Conservation (phyloP, 2,113 vertebrate species). For the Motacilla tschutschensis region DNA sequence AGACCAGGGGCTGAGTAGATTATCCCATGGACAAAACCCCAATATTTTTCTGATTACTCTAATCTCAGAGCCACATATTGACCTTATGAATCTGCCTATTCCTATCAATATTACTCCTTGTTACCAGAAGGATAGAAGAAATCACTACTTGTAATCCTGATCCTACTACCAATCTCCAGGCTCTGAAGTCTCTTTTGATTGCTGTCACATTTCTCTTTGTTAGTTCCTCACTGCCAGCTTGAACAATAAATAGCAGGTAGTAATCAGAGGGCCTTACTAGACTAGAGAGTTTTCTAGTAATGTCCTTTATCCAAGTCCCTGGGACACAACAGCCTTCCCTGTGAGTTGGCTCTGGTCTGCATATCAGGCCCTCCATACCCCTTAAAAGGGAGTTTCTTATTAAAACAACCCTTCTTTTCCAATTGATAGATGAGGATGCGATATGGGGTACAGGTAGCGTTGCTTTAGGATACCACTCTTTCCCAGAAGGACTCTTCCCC, state of each 20-base stretch:
- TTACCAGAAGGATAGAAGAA: neutral
- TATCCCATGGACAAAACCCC: neutral
- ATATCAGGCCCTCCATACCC: too few species aligned
- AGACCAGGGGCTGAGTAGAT: neutral
- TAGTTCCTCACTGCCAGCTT: neutral
- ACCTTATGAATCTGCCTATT: neutral
- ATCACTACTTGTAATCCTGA: neutral
- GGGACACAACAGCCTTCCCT: neutral
- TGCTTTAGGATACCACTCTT: neutral
- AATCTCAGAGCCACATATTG: neutral
- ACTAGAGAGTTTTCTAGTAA: neutral
- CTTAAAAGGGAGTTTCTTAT: neutral
- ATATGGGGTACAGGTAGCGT: neutral
- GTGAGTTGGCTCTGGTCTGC: neutral
- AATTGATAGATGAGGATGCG: accelerated
- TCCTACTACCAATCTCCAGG: neutral
- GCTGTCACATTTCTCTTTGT: neutral
- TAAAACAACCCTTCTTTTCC: neutral
- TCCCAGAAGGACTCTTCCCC: neutral
- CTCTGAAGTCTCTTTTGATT: neutral
- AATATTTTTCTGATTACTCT: neutral
- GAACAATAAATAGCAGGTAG: neutral
- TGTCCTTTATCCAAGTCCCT: neutral
- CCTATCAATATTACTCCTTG: neutral
- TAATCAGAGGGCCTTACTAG: neutral